phyloP scores from a whole-genome alignment of 2,797 vertebrate genomes.

The Hydrolagus colliei region DNA sequence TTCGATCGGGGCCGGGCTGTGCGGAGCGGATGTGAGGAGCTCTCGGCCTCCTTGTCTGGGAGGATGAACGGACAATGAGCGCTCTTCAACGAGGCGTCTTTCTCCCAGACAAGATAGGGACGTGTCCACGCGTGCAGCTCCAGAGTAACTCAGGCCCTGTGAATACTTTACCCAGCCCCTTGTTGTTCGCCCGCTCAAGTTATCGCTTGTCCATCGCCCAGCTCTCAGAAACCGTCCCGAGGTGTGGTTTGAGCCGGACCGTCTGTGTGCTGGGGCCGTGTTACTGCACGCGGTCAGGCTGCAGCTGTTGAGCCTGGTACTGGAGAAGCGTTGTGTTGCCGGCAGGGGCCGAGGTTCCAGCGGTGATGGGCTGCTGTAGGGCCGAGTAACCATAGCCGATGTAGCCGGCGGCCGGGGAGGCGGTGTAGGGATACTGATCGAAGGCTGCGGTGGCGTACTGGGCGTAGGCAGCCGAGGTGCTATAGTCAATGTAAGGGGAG shows the following conservation, averaged over 20 bases:
- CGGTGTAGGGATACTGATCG: conserved; percentile 83
- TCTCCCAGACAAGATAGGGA: background rate
- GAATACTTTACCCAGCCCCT: background rate
- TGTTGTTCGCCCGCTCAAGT: background rate
- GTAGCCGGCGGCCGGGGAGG: conserved; percentile 70
- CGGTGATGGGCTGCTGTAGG: conserved; percentile 55
- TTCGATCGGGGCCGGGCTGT: background rate
- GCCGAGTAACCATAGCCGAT: conserved; percentile 72
- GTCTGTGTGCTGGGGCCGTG: background rate
- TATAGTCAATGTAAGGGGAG: conserved; percentile 81
- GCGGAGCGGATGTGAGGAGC: background rate
- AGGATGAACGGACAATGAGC: background rate
- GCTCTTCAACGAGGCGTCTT: background rate
- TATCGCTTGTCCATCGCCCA: background rate
- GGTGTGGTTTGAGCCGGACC: background rate
- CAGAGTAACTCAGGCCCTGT: too few relatives aligned
- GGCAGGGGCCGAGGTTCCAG: conserved; percentile 48
- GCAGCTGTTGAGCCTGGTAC: conserved; percentile 79
- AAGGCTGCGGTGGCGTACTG: conserved; percentile 80
- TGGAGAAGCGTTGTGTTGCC: conserved; percentile 68
- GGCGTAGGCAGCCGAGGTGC: conserved; percentile 64
- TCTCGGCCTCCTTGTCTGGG: background rate
- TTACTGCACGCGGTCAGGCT: conserved; percentile 88
- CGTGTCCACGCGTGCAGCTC: background rate
- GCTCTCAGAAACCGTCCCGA: background rate